Base-by-base conservation (phyloP, 2,888 invertebrate genomes). In the Pyralis farinalis region DNA sequence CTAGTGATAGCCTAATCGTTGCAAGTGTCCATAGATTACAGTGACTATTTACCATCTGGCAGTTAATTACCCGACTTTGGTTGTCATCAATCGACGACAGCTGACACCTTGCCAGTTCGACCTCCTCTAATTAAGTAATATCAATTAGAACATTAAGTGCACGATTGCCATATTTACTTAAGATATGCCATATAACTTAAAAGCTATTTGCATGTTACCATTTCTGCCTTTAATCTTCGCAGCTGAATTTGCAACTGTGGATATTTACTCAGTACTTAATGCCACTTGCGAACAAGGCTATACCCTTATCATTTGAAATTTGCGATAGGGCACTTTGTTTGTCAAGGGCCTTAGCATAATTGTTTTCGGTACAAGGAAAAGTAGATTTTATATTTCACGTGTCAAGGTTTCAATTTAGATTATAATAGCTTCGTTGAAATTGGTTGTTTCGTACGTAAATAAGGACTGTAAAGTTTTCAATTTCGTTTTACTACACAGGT, bases 281-380 rank as follows among this genome's bases (percentile, higher is more conserved):
- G 49, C 40, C 58, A 56, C 52, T 61, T 51, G 49, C 40, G 51
- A 47, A 36, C 50, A 16, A 16, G 2, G 49, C 53, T 52, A 46
- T 56, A 16, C 47, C 49, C 52, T 62, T 62, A 64, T 60, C 56
- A 55, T 52, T 53, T 50, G 49, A 64, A 65, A 50, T 65, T 60
- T 43, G 45, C 46, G 44, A 44, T 54, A 36, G 49, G 46, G 45
- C 47, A 53, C 44, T 16, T 16, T 56, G 58, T 60, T 63, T 54
- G 49, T 44, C 43, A 51, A 43, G 38, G 45, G 52, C 46, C 50
- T 55, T 43, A 44, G 16, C 21, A 33, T 41, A 47, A 48, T 46
- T 44, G 43, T 40, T 47, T 40, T 11, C 25, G 34, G 27, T 27
- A 12, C 29, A 10, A 3, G n/a, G 39, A 9, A 44, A 47, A 46